These are phyloP conservation scores for Arnoldichthys spilopterus DNA, from an alignment of 2,797 vertebrate genomes.

Conservation along the genomic window DNA sequence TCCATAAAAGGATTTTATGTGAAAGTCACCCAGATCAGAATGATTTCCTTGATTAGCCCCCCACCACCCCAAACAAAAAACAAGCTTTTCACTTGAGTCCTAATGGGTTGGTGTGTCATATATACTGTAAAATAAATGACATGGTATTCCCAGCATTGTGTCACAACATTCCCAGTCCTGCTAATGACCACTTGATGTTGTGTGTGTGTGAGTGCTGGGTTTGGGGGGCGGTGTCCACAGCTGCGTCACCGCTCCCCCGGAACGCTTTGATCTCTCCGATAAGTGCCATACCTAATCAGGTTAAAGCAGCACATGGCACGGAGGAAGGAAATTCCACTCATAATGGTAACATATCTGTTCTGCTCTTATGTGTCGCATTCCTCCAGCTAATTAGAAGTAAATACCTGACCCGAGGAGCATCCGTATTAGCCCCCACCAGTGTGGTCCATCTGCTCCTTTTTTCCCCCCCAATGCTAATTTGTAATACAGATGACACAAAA, in stretches of 20 bases:
- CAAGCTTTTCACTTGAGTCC: constrained; percentile 2
- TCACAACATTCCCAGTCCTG: constrained; percentile 21
- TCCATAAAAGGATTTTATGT: constrained; percentile 62
- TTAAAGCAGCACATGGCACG: constrained; percentile 78
- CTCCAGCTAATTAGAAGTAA: constrained; percentile 84
- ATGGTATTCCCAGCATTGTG: constrained; percentile 24
- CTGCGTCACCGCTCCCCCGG: constrained; percentile 69
- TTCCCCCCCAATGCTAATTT: constrained; percentile 56
- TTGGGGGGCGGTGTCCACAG: constrained; percentile 53
- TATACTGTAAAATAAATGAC: constrained; percentile 36
- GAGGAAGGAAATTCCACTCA: constrained; percentile 79
- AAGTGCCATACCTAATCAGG: constrained; percentile 85
- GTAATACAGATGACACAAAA: constrained; percentile 79
- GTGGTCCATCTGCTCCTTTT: constrained; percentile 80
- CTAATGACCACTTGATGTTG: constrained; percentile 27
- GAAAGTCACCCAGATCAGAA: constrained; percentile 51
- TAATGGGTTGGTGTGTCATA: constrained; percentile 10
- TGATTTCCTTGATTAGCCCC: constrained; percentile 55
- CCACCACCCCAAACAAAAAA: not conserved
- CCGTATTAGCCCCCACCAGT: constrained; percentile 78
- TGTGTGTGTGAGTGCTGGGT: constrained; percentile 45
- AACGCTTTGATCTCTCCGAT: constrained; percentile 81
- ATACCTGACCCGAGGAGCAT: constrained; percentile 83
- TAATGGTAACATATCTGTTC: constrained; percentile 85
- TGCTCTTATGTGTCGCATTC: constrained; percentile 82